Conservation (phyloP, 2,113 vertebrate species). For the Trinectes maculatus region DNA sequence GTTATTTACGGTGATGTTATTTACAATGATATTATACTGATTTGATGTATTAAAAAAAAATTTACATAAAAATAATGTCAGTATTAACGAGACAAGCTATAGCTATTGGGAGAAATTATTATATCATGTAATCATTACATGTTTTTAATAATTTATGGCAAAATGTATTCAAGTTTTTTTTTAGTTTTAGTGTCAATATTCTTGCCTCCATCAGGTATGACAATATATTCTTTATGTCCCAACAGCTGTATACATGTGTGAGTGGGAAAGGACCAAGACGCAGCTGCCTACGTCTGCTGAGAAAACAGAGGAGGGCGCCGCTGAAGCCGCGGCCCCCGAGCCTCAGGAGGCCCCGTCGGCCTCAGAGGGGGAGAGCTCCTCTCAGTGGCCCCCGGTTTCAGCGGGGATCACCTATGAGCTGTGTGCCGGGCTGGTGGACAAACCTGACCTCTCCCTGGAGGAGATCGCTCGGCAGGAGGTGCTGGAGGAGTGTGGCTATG, state of each 20-base stretch:
- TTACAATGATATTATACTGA: too few relatives aligned
- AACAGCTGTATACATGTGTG: conserved; percentile 91
- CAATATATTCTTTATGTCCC: neutral
- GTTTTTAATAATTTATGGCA: too few relatives aligned
- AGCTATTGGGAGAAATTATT: too few relatives aligned
- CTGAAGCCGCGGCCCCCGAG: conserved; percentile 49
- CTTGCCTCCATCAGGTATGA: neutral
- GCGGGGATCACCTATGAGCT: conserved; percentile 91
- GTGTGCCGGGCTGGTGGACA: conserved; percentile 93
- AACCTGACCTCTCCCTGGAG: conserved; percentile 88
- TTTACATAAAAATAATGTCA: too few relatives aligned
- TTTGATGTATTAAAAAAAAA: too few relatives aligned
- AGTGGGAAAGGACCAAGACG: conserved; percentile 83
- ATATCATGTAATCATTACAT: too few relatives aligned
- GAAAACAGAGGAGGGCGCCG: conserved; percentile 53
- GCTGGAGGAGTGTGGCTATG: conserved; percentile 93
- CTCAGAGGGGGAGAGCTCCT: conserved; percentile 40
- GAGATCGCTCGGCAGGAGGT: conserved; percentile 90
- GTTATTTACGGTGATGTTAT: too few relatives aligned
- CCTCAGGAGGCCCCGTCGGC: conserved; percentile 55
- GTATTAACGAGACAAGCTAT: too few relatives aligned
- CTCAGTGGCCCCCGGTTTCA: conserved; percentile 79
- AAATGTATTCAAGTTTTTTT: too few relatives aligned
- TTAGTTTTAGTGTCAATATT: too few relatives aligned
- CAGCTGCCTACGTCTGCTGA: conserved; percentile 68